Conservation (phyloP, 1,140 invertebrate genomes). For the Apis dorsata region DNA sequence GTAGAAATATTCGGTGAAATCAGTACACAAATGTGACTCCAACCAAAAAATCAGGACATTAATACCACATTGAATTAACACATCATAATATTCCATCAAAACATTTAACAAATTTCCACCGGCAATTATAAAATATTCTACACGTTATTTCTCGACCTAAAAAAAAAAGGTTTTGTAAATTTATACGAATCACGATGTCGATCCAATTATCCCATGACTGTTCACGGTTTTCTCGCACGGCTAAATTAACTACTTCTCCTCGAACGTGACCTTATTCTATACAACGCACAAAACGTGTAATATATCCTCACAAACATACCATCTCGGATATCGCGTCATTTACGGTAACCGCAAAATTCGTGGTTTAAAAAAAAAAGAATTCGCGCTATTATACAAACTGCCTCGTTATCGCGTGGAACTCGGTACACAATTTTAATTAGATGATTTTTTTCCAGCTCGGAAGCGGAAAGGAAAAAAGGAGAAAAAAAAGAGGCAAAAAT, state of each 20-base stretch:
- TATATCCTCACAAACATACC: not conserved
- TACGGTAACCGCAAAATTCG: not conserved
- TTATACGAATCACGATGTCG: not conserved
- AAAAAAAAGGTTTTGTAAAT: not conserved
- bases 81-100: not conserved
- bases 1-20: not conserved
- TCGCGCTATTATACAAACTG: slow-evolving; percentile 8
- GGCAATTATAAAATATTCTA: not conserved
- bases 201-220: slow-evolving; percentile 4
- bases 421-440: slow-evolving; percentile 31
- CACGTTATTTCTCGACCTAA: not conserved
- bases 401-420: slow-evolving; percentile 31
- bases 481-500: not conserved
- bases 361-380: slow-evolving; percentile 13
- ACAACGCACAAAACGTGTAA: not conserved
- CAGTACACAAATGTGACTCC: too few species aligned
- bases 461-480: not conserved
- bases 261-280: not conserved
- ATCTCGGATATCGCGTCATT: not conserved
- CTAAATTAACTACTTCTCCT: slow-evolving; percentile 15
- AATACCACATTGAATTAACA: not conserved
- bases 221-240: not conserved
- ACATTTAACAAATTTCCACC: not conserved
- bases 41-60: not conserved
- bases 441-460: slow-evolving; percentile 23